Evolutionary conservation across 2,113 vertebrate genomes (phyloP).

Genomic region (Paramormyrops kingsleyae): DNA sequence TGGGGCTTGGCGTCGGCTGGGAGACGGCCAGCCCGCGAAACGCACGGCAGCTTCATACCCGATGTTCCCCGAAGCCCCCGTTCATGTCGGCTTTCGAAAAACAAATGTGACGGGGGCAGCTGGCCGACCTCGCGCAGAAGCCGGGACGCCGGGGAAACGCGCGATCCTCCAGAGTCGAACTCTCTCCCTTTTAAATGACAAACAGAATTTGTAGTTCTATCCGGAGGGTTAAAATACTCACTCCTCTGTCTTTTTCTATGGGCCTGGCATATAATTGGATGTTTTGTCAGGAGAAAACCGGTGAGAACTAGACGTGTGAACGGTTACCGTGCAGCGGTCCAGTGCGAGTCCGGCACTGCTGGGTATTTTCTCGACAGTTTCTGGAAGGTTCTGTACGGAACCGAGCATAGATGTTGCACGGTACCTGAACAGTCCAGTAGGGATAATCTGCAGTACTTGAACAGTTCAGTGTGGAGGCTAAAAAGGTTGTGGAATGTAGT

Average conservation of each 20-base stretch:
- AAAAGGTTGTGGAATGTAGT: neutral
- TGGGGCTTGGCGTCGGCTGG: neutral
- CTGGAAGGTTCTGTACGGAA: neutral
- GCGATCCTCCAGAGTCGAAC: neutral
- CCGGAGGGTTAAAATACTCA: neutral
- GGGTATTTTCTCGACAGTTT: neutral
- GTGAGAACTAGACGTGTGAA: neutral
- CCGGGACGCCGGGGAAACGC: neutral
- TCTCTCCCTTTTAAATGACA: slow-evolving; percentile 7
- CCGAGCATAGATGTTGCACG: neutral
- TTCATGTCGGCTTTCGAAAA: neutral
- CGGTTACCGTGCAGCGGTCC: neutral
- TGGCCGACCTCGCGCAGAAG: neutral
- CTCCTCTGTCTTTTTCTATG: neutral
- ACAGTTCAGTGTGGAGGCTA: neutral
- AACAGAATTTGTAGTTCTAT: neutral
- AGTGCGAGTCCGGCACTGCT: neutral
- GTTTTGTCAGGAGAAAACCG: neutral
- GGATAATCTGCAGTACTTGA: neutral
- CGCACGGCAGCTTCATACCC: neutral
- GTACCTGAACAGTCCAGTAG: neutral
- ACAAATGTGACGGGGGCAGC: neutral
- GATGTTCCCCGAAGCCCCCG: neutral
- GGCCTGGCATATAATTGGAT: neutral
- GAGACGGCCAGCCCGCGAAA: neutral